Conservation (phyloP, 2,113 vertebrate species). For the Lophura nycthemera region DNA sequence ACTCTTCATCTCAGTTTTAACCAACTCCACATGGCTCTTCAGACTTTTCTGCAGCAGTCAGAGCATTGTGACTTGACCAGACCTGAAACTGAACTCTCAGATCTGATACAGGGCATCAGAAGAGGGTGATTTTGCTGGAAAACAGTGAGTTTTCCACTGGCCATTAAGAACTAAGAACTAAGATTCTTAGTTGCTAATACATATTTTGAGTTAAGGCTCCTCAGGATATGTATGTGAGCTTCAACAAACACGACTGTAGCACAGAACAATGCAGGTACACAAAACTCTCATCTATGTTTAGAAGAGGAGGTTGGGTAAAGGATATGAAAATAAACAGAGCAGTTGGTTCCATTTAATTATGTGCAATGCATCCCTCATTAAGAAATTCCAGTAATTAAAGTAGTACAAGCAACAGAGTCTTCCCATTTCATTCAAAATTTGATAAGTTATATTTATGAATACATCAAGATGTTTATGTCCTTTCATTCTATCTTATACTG, state of each 20-base stretch:
- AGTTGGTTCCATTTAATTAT: neutral
- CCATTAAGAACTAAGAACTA: neutral
- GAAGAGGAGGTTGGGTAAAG: neutral
- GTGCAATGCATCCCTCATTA: neutral
- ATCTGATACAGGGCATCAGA: neutral
- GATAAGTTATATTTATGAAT: neutral
- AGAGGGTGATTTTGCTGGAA: neutral
- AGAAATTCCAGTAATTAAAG: neutral
- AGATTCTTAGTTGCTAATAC: neutral
- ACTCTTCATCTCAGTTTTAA: neutral
- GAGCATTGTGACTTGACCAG: neutral
- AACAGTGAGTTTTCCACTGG: neutral
- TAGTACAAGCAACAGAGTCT: neutral
- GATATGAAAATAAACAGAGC: neutral
- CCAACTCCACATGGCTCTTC: fast-evolving
- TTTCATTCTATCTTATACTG: neutral
- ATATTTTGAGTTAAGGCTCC: neutral
- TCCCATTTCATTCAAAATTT: neutral
- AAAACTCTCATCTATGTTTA: neutral
- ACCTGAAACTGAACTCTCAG: neutral
- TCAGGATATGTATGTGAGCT: neutral
- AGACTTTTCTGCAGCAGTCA: neutral
- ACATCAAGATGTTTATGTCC: neutral
- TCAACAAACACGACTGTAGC: neutral
- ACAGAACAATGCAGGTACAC: neutral